These are phyloP conservation scores for Puntigrus tetrazona DNA, from an alignment of 2,113 vertebrate species.

Conservation along the genomic window DNA sequence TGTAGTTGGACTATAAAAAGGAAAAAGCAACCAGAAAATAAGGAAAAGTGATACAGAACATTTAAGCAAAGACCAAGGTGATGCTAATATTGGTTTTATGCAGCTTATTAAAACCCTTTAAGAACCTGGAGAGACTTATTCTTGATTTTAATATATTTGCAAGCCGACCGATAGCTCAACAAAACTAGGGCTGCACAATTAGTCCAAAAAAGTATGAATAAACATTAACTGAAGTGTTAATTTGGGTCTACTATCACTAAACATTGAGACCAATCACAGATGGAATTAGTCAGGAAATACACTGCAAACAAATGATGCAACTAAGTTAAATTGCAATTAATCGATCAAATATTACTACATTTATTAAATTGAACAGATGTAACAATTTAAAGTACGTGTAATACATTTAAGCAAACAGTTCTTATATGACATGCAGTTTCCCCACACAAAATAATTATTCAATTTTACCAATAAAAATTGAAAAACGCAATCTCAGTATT, in stretches of 20 bases:
- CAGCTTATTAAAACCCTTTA: constrained; percentile 78
- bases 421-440: neutral
- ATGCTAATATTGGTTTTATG: constrained; percentile 66
- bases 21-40: constrained; percentile 69
- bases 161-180: neutral
- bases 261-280: neutral
- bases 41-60: constrained; percentile 76
- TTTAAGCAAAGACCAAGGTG: constrained; percentile 78
- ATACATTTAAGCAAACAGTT: neutral
- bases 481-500: neutral
- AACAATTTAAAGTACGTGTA: no score
- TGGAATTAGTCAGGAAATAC: neutral
- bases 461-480: neutral
- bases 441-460: neutral
- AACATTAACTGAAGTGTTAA: neutral
- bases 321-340: neutral
- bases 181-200: constrained; percentile 3
- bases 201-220: neutral
- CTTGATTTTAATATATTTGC: neutral
- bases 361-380: no score
- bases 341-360: neutral
- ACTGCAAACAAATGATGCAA: neutral
- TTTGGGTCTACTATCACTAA: neutral
- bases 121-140: constrained; percentile 64
- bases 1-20: constrained; percentile 63